phyloP scores from a whole-genome alignment of 2,797 vertebrate genomes.

The Falco naumanni region DNA sequence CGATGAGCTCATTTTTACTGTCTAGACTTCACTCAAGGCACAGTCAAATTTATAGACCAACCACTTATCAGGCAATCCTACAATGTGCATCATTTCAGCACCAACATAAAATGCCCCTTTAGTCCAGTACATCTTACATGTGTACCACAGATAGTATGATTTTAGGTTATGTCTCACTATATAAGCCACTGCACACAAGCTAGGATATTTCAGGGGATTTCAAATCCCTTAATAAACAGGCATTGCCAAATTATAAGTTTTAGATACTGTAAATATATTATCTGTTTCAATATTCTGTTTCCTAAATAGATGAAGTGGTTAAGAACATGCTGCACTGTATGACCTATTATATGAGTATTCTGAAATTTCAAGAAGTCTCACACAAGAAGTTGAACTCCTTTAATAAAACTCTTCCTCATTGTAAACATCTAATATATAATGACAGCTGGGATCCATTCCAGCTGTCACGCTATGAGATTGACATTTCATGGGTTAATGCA shows the following conservation, averaged over 20 bases:
- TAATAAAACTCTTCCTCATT: neutral
- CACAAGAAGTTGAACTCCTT: neutral
- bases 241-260: neutral
- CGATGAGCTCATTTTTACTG: neutral
- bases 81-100: neutral
- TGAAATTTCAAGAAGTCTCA: neutral
- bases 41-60: neutral
- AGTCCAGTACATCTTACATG: neutral
- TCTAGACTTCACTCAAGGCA: neutral
- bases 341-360: neutral
- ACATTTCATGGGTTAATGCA: neutral
- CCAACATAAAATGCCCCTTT: neutral
- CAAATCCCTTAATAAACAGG: neutral
- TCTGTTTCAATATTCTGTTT: neutral
- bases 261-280: neutral
- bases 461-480: neutral
- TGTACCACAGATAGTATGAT: neutral
- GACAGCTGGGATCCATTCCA: neutral
- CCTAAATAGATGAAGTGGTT: neutral
- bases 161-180: neutral
- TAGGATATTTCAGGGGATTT: neutral
- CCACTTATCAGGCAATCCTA: neutral
- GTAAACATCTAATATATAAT: constrained; percentile 13
- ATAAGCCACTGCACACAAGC: neutral
- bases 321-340: neutral